These are phyloP conservation scores for Salpingus planirostris DNA, from an alignment of 2,888 invertebrate species.

Conservation along the genomic window DNA sequence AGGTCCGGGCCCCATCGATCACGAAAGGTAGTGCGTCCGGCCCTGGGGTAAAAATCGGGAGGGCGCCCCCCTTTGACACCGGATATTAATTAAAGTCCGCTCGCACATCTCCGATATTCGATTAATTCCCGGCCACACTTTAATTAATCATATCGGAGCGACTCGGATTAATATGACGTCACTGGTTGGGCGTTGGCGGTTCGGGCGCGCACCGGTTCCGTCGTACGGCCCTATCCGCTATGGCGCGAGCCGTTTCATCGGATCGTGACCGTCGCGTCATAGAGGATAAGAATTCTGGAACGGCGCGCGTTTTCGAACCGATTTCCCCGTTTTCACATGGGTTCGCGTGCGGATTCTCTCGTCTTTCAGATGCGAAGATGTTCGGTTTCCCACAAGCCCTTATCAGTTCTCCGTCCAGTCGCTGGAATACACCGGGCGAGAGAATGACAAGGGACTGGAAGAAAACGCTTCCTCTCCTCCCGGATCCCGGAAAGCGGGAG, in stretches of 20 bases:
- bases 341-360: too few species aligned
- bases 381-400: conserved; percentile 73
- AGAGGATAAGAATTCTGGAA: too few species aligned
- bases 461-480: conserved; percentile 31
- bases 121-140: conserved; percentile 26
- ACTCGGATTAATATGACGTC: too few species aligned
- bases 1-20: conserved; percentile 7
- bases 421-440: conserved; percentile 77
- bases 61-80: conserved; percentile 14
- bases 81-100: conserved; percentile 24
- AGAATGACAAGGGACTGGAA: conserved; percentile 86
- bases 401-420: conserved; percentile 99
- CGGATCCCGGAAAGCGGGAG: neutral
- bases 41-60: conserved; percentile 11
- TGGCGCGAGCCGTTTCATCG: too few species aligned
- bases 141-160: conserved; percentile 30
- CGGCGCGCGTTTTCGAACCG: too few species aligned
- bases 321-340: too few species aligned
- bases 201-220: too few species aligned
- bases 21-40: conserved; percentile 1
- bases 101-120: conserved; percentile 20
- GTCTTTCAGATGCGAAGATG: too few species aligned
- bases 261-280: too few species aligned
- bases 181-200: too few species aligned
- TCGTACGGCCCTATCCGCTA: too few species aligned